Evolutionary conservation across 2,113 vertebrate species (phyloP).

Genomic region (Hemiscyllium ocellatum): DNA sequence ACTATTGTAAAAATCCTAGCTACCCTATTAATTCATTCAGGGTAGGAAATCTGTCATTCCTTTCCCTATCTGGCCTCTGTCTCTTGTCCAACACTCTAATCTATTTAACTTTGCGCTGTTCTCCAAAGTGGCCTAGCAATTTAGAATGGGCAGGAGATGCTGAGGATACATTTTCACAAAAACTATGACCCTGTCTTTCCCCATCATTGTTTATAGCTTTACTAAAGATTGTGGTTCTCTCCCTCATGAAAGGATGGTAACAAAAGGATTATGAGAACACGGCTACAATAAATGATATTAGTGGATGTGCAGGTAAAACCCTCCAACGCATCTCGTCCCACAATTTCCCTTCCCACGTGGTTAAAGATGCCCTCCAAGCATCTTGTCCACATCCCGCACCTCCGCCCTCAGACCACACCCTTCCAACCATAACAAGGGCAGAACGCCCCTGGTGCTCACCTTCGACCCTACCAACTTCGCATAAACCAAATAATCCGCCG

Average conservation of each 20-base stretch:
- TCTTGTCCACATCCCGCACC: too few relatives aligned
- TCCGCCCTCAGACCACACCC: too few relatives aligned
- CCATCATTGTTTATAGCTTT: not conserved
- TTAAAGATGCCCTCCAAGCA: too few relatives aligned
- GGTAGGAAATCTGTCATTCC: not conserved
- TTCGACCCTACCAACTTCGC: too few relatives aligned
- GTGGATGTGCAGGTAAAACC: too few relatives aligned
- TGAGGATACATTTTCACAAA: not conserved
- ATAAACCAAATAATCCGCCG: too few relatives aligned
- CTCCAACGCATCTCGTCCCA: too few relatives aligned
- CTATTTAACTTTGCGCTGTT: not conserved
- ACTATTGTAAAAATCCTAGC: not conserved
- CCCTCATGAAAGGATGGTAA: not conserved
- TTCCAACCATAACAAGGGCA: too few relatives aligned
- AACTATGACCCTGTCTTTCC: not conserved
- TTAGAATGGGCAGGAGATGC: not conserved
- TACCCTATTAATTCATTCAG: not conserved
- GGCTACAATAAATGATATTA: too few relatives aligned
- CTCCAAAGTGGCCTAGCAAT: not conserved
- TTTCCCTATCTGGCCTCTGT: not conserved
- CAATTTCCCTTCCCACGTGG: too few relatives aligned
- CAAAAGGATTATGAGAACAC: not conserved
- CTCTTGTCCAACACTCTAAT: not conserved
- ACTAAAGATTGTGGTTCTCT: not conserved
- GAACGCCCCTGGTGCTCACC: too few relatives aligned